A percentile compares a stretch with the other conserved stretches of the same genome.
These are phyloP conservation scores for Laupala kohalensis DNA, from an alignment of 1,140 invertebrate species.

Conservation along the genomic window DNA sequence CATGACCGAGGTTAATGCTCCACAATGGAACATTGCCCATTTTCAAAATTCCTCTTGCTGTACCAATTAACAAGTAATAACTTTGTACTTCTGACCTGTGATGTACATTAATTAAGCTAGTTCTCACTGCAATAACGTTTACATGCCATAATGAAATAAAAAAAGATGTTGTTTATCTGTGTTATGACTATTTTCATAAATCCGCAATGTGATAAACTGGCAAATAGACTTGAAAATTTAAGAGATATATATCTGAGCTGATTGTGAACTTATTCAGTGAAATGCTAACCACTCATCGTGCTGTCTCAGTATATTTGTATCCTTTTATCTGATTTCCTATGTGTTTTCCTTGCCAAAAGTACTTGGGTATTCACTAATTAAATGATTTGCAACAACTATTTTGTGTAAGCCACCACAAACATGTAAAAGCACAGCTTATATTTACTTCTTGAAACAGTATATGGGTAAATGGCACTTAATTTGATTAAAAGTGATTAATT, in stretches of 20 bases:
- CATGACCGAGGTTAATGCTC: not conserved
- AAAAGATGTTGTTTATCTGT: constrained; percentile 1
- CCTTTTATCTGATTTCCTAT: constrained; percentile 3
- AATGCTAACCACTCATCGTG: no score
- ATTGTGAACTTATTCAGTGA: not conserved
- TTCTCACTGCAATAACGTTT: constrained; percentile 6
- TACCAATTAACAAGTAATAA: not conserved
- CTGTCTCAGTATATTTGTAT: not conserved
- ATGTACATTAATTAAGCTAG: not conserved
- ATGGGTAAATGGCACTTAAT: not conserved
- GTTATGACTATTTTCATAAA: constrained; percentile 8
- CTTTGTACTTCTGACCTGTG: constrained; percentile 1
- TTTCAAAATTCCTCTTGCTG: not conserved
- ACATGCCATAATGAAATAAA: not conserved
- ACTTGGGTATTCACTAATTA: not conserved
- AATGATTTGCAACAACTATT: not conserved
- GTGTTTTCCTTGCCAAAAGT: not conserved
- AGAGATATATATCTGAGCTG: not conserved
- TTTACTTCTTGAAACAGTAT: not conserved
- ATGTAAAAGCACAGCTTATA: not conserved
- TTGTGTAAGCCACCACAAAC: not conserved
- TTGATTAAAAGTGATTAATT: not conserved
- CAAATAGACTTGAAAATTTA: not conserved
- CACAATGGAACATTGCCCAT: not conserved
- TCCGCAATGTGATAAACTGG: not conserved